Evolutionary conservation across 2,888 invertebrate genomes (phyloP).

Genomic region (Limnephilus rhombicus): DNA sequence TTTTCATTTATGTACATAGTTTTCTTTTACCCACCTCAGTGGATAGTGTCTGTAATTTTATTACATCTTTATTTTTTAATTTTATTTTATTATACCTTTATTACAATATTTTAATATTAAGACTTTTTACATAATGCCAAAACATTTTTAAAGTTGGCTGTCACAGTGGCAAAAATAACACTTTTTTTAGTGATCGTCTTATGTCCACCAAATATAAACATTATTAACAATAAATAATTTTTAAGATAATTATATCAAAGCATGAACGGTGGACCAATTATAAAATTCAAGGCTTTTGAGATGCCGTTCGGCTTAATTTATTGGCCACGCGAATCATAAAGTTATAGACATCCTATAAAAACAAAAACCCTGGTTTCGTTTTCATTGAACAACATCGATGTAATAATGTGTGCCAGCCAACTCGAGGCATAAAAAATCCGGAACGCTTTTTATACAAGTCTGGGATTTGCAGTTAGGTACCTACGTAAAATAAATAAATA

Average conservation of each 20-base stretch:
- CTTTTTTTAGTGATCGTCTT: no score
- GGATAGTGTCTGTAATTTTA: no score
- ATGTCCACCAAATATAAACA: no score
- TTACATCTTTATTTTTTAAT: no score
- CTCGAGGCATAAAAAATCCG: constrained; percentile 18
- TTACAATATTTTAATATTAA: no score
- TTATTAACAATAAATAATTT: not conserved
- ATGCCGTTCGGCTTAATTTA: not conserved
- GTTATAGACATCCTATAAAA: not conserved
- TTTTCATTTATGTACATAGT: no score
- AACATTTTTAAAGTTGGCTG: no score
- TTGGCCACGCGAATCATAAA: not conserved
- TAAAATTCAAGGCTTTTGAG: not conserved
- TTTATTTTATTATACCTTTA: no score
- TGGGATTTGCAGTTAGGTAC: not conserved
- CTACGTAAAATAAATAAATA: not conserved
- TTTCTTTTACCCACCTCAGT: no score
- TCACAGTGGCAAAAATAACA: no score
- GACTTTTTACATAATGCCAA: no score
- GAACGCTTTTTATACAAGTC: constrained; percentile 13
- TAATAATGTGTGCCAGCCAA: not conserved
- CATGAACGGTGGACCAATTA: not conserved
- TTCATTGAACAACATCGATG: constrained; percentile 16
- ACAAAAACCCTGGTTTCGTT: constrained; percentile 21
- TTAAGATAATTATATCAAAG: not conserved